These are phyloP conservation scores for Tubulanus polymorphus DNA, from an alignment of 2,888 invertebrate genomes.

Conservation along the genomic window DNA sequence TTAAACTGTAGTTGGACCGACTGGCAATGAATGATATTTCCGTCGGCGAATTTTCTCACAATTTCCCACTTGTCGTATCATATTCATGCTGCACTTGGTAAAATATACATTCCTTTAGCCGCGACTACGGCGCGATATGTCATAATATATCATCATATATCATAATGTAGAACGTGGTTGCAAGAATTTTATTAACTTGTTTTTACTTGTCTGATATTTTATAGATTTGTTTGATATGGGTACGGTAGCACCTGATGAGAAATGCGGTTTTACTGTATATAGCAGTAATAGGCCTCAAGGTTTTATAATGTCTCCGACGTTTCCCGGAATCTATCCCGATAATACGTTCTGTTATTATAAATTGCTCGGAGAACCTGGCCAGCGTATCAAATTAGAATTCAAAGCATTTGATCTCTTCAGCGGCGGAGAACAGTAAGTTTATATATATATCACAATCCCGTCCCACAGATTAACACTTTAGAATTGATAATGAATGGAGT, in stretches of 20 bases:
- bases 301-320: constrained; percentile 90
- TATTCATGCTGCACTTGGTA: too few species aligned
- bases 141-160: too few species aligned
- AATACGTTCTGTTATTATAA: constrained; percentile 77
- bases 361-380: constrained; percentile 83
- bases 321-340: constrained; percentile 98
- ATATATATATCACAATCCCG: too few species aligned
- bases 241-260: constrained; percentile 76
- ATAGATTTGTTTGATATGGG: constrained; percentile 80
- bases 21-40: too few species aligned
- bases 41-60: too few species aligned
- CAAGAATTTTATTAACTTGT: background rate
- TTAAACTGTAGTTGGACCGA: too few species aligned
- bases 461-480: too few species aligned
- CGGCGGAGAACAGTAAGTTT: constrained; percentile 94
- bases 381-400: constrained; percentile 91
- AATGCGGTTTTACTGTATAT: constrained; percentile 79
- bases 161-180: constrained; percentile 1
- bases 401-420: constrained; percentile 97
- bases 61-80: too few species aligned
- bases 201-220: constrained; percentile 33
- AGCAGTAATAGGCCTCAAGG: constrained; percentile 71
- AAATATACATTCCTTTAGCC: too few species aligned
- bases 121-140: too few species aligned
- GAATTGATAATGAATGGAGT: too few species aligned